These are phyloP conservation scores for Pecten maximus DNA, from an alignment of 2,888 invertebrate genomes.

Conservation along the genomic window DNA sequence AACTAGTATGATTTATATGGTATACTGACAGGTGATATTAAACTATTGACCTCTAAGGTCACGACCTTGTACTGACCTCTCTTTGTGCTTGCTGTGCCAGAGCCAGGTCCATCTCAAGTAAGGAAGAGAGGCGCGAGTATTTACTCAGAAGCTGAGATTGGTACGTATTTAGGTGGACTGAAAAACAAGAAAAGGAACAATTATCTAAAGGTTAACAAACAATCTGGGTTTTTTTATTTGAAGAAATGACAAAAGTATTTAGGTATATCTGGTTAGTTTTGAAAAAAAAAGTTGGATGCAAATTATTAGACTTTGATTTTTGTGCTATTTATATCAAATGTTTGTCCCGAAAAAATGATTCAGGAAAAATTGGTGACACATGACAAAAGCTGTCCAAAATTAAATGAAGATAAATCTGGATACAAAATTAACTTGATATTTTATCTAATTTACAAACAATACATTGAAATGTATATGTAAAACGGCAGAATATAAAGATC, in stretches of 20 bases:
- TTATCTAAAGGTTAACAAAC: neutral
- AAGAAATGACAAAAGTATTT: no score
- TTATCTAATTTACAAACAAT: no score
- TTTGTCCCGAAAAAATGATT: neutral
- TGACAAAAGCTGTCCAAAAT: neutral
- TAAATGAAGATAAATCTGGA: neutral
- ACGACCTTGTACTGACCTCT: conserved; percentile 84
- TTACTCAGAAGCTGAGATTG: conserved; percentile 94
- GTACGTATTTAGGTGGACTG: conserved; percentile 97
- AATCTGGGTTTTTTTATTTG: neutral
- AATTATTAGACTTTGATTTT: neutral
- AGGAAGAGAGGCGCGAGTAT: conserved; percentile 95
- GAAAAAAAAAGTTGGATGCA: neutral
- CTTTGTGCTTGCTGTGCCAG: conserved; percentile 95
- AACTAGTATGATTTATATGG: neutral
- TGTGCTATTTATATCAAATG: neutral
- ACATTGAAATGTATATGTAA: no score
- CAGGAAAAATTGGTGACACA: no score
- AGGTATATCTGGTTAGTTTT: no score
- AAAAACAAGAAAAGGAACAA: conserved; percentile 84
- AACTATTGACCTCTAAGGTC: neutral
- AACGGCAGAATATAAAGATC: neutral
- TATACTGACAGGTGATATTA: neutral
- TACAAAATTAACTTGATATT: neutral
- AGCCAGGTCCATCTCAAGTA: conserved; percentile 94